These are phyloP conservation scores for Gymnoscopelus braueri DNA, from an alignment of 2,797 vertebrate genomes.

Conservation along the genomic window DNA sequence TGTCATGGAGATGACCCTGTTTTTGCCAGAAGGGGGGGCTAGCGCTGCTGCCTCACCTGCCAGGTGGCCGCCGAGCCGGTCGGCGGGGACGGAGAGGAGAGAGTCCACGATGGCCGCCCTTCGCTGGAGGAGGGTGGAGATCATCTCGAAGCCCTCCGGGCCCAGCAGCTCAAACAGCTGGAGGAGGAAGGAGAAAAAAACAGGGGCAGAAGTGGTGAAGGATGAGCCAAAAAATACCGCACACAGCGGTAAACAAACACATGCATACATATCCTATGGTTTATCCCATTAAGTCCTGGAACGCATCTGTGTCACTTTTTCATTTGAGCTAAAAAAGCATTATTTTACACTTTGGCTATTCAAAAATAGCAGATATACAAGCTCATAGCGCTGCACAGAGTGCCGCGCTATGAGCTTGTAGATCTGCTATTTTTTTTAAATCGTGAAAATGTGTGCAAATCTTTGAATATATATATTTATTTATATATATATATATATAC, in stretches of 20 bases:
- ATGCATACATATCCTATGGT: slow-evolving; percentile 46
- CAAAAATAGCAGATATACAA: too few species aligned
- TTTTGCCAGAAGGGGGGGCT: slow-evolving; percentile 24
- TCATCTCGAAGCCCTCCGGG: slow-evolving; percentile 94
- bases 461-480: too few species aligned
- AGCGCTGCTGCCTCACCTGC: slow-evolving; percentile 80
- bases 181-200: slow-evolving; percentile 13
- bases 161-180: slow-evolving; percentile 95
- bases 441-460: too few species aligned
- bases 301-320: too few species aligned
- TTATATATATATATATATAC: too few species aligned
- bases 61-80: slow-evolving; percentile 75
- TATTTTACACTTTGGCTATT: too few species aligned
- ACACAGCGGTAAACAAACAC: slow-evolving; percentile 6
- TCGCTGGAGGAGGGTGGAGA: slow-evolving; percentile 91
- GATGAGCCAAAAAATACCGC: slow-evolving; percentile 10
- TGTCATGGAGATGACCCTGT: slow-evolving; percentile 35
- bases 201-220: slow-evolving; percentile 10
- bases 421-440: too few species aligned
- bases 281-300: slow-evolving; percentile 10
- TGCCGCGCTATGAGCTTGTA: too few species aligned
- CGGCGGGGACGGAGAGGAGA: slow-evolving; percentile 80
- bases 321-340: too few species aligned
- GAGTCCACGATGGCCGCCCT: slow-evolving; percentile 87
- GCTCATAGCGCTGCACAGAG: too few species aligned